Evolutionary conservation across 92 coral and sea anemone species (phyloP), one percentile per base, ranked within the genome.

Genomic region (Montipora capitata): DNA sequence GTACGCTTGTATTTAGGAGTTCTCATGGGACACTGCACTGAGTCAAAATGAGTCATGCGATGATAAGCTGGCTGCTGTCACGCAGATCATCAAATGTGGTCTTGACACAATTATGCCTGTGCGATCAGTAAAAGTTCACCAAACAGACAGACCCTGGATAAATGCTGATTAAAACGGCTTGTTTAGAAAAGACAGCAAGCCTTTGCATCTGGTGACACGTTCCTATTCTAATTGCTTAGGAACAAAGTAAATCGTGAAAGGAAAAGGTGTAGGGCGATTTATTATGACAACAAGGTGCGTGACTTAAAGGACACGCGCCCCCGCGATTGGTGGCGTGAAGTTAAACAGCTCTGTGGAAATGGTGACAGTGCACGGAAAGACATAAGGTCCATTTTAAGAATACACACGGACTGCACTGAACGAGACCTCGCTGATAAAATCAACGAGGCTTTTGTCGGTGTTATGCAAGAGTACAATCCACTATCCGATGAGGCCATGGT

Each of bases 221-320:
- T 11, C 12, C 12, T 51, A 11, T 51, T 51, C 12, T 0, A 27
- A 27, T 27, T 27, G 35, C 35, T 27, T 27, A 27, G 1, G 35
- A 27, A 27, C 35, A 27, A 27, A 51, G 12, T 51, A 7, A 88
- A 88, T 43, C 74, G 87, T 59, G 87, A 87, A 80, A 80, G 91
- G 64, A 87, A 87, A 80, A 72, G 74, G 72, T 87, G 91, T 74
- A 35, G 87, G 69, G 73, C 71, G 76, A 38, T 74, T 17, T 79
- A 81, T 64, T 81, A 81, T 51, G 42, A 88, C 65, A 75, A 73
- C 40, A 81, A 88, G 58, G 87, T 88, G 76, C 79, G 56, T 15
- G 87, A 83, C 15, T 54, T 89, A 27, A 76, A 83, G 78, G 74
- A 77, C 27, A 20, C 27, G 27, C 35, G 35, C 35, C 35, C 35